Evolutionary conservation across 1,140 invertebrate genomes (phyloP).

Genomic region (Scaptomyza hsui): DNA sequence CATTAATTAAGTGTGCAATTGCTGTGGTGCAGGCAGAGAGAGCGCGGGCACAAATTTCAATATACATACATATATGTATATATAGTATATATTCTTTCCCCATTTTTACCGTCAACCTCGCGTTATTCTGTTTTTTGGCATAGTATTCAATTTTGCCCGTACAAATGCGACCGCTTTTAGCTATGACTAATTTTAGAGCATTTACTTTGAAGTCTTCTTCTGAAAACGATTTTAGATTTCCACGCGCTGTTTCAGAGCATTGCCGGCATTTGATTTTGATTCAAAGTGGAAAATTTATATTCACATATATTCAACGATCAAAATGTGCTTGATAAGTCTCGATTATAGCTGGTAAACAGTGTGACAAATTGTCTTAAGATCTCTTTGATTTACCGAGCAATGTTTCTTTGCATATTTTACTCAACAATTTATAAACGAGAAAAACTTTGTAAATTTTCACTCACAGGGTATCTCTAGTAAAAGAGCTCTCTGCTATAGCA

Average conservation of each 20-base stretch:
- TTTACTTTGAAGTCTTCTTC: constrained; percentile 70
- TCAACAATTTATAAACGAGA: too few species aligned
- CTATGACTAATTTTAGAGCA: constrained; percentile 70
- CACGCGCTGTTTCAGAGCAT: constrained; percentile 6
- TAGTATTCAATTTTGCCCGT: constrained; percentile 17
- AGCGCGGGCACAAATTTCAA: constrained; percentile 24
- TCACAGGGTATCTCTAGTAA: background rate
- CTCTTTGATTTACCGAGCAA: constrained; percentile 38
- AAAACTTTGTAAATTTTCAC: background rate
- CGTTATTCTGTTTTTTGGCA: constrained; percentile 46
- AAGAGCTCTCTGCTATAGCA: background rate
- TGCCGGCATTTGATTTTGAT: constrained; percentile 1
- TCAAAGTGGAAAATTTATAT: background rate
- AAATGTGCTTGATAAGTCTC: background rate
- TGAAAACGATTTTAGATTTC: constrained; percentile 25
- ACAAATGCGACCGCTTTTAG: constrained; percentile 41
- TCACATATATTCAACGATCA: constrained; percentile 10
- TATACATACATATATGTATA: background rate
- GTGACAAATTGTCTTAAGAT: constrained; percentile 53
- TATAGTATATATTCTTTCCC: constrained; percentile 23
- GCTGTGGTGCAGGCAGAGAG: constrained; percentile 19
- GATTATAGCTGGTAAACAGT: background rate
- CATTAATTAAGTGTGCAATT: constrained; percentile 82
- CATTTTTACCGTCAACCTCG: constrained; percentile 16
- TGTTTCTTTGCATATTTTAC: too few species aligned